Evolutionary conservation across 2,113 vertebrate species (phyloP).

Genomic region (Pavo muticus): DNA sequence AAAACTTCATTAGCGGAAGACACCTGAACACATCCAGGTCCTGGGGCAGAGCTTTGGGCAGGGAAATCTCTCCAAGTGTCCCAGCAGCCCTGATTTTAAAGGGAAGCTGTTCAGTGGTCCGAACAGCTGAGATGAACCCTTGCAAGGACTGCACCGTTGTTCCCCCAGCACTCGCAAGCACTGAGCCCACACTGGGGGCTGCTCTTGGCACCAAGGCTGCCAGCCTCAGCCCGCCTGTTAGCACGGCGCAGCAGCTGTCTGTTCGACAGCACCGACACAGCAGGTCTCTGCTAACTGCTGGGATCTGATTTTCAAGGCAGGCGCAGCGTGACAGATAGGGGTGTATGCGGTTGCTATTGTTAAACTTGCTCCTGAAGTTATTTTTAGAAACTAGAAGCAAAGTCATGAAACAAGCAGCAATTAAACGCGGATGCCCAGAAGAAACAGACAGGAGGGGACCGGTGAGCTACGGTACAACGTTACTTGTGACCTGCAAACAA

Average conservation of each 20-base stretch:
- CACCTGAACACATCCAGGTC: fast-evolving
- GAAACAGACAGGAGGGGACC: fast-evolving
- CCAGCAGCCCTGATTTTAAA: neutral
- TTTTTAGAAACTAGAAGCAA: neutral
- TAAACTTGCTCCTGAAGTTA: neutral
- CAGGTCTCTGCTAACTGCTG: neutral
- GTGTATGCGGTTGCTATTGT: fast-evolving
- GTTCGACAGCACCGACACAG: neutral
- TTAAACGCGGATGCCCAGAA: neutral
- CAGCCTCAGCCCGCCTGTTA: neutral
- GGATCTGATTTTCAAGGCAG: neutral
- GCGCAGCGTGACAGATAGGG: neutral
- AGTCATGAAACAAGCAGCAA: neutral
- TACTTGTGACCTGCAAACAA: neutral
- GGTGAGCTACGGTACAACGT: fast-evolving
- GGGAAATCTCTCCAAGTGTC: fast-evolving
- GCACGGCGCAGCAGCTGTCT: neutral
- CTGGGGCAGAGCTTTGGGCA: neutral
- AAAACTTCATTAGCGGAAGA: fast-evolving
- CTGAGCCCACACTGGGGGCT: neutral
- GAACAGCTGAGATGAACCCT: fast-evolving
- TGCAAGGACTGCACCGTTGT: fast-evolving
- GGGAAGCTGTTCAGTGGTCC: fast-evolving
- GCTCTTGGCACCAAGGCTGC: neutral
- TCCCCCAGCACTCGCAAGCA: neutral